These are phyloP conservation scores for Sinopyrophorus schimmeli DNA, from an alignment of 2,888 invertebrate genomes.

Conservation along the genomic window DNA sequence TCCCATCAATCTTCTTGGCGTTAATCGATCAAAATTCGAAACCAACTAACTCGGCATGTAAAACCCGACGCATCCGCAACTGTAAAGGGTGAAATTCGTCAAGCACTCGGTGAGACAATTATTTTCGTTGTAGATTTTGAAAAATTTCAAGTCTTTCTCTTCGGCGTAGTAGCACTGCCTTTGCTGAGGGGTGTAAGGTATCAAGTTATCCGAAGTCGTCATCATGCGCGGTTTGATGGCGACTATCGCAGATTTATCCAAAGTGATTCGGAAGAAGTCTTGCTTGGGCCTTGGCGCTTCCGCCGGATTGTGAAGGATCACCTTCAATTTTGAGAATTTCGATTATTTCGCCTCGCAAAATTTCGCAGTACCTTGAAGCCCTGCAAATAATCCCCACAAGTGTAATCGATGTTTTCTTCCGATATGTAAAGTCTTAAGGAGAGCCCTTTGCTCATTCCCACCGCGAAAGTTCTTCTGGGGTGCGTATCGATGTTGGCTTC, in stretches of 20 bases:
- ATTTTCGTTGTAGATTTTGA: slow-evolving; percentile 71
- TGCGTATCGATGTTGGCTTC: slow-evolving; percentile 61
- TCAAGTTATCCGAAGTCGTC: slow-evolving; percentile 69
- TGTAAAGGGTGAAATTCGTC: slow-evolving; percentile 65
- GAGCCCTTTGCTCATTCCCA: slow-evolving; percentile 14
- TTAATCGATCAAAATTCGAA: slow-evolving; percentile 25
- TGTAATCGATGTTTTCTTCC: slow-evolving; percentile 60
- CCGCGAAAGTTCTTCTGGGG: slow-evolving; percentile 58
- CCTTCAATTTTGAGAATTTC: no score
- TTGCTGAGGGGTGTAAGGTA: slow-evolving; percentile 65
- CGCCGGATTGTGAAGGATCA: slow-evolving; percentile 69
- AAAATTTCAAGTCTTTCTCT: slow-evolving; percentile 67
- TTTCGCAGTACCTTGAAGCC: slow-evolving; percentile 25
- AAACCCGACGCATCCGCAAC: slow-evolving; percentile 71
- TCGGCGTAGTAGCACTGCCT: slow-evolving; percentile 71
- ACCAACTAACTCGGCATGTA: slow-evolving; percentile 66
- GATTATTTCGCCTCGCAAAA: no score
- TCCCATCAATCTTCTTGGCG: no score
- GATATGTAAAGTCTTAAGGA: slow-evolving; percentile 8
- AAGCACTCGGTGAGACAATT: slow-evolving; percentile 76
- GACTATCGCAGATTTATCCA: slow-evolving; percentile 71
- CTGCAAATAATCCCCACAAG: slow-evolving; percentile 52
- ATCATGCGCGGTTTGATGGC: slow-evolving; percentile 77
- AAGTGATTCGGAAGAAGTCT: slow-evolving; percentile 71
- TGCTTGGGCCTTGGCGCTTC: slow-evolving; percentile 68